Evolutionary conservation across 2,888 invertebrate species (phyloP).

Genomic region (Rhingia rostrata): DNA sequence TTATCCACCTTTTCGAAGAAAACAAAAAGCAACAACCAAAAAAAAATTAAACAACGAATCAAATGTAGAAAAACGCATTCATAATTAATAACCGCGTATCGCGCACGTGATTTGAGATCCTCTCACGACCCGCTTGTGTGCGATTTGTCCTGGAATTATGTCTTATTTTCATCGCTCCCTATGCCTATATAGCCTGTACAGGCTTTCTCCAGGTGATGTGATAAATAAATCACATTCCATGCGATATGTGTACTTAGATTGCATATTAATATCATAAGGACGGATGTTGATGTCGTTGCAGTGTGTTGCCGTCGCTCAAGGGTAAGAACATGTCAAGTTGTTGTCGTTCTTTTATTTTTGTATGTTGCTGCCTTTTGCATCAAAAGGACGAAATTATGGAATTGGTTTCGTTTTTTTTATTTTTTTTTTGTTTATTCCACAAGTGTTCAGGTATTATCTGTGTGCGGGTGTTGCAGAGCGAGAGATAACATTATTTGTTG

Average conservation of each 20-base stretch:
- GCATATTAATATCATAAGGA: slow-evolving; percentile 71
- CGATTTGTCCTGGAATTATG: slow-evolving; percentile 73
- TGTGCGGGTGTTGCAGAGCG: slow-evolving; percentile 53
- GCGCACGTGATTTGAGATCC: slow-evolving; percentile 64
- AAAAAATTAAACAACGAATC: slow-evolving; percentile 15
- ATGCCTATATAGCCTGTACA: not conserved
- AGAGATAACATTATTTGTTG: slow-evolving; percentile 32
- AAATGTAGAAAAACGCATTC: slow-evolving; percentile 43
- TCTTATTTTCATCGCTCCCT: slow-evolving; percentile 61
- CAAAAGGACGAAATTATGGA: slow-evolving; percentile 53
- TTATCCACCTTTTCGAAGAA: slow-evolving; percentile 32
- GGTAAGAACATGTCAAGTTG: slow-evolving; percentile 55
- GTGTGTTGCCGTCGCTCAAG: slow-evolving; percentile 49
- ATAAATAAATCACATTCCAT: slow-evolving; percentile 74
- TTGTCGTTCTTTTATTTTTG: slow-evolving; percentile 9
- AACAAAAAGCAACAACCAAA: not conserved
- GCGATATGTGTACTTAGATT: slow-evolving; percentile 67
- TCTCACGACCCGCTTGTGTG: slow-evolving; percentile 58
- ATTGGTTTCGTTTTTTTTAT: not conserved
- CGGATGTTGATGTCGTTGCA: slow-evolving; percentile 68
- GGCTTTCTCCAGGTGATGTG: slow-evolving; percentile 67
- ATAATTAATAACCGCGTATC: slow-evolving; percentile 65
- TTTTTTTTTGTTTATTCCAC: slow-evolving; percentile 36
- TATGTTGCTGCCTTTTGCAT: slow-evolving; percentile 31
- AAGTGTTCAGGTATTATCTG: slow-evolving; percentile 22